Conservation (phyloP, 2,797 vertebrate species). For the Octomys mimax region DNA sequence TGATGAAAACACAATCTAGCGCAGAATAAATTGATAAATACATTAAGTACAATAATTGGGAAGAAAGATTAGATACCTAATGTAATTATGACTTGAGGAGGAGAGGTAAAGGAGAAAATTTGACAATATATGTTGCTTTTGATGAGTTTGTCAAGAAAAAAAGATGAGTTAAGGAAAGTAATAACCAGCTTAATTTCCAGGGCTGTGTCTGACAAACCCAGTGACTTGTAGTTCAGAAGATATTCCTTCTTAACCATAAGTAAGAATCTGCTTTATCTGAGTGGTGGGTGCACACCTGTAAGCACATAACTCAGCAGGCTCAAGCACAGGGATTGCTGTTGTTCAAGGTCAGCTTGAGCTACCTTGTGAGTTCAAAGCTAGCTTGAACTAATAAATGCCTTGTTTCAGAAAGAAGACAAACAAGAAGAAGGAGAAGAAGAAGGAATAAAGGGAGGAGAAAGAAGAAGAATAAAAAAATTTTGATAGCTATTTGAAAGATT, state of each 20-base stretch:
- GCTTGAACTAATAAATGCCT: not conserved
- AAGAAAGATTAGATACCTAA: not conserved
- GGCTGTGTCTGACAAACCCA: not conserved
- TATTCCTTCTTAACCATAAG: not conserved
- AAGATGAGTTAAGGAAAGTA: not conserved
- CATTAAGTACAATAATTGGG: not conserved
- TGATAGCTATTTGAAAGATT: not conserved
- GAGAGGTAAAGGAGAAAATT: not conserved
- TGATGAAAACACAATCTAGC: not conserved
- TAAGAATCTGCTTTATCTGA: not conserved
- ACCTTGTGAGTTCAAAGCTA: not conserved
- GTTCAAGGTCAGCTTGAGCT: not conserved
- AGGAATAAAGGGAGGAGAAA: not conserved
- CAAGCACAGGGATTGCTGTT: not conserved
- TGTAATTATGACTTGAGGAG: not conserved
- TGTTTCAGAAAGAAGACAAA: not conserved
- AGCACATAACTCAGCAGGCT: not conserved
- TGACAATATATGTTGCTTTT: not conserved
- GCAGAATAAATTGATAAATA: not conserved
- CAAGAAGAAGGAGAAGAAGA: fast-evolving
- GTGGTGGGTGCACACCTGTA: not conserved
- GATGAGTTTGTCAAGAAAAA: not conserved
- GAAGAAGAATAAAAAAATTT: not conserved
- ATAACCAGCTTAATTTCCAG: not conserved
- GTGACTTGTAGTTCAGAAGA: not conserved